Conservation (phyloP, 2,113 vertebrate genomes). For the Pagrus major region DNA sequence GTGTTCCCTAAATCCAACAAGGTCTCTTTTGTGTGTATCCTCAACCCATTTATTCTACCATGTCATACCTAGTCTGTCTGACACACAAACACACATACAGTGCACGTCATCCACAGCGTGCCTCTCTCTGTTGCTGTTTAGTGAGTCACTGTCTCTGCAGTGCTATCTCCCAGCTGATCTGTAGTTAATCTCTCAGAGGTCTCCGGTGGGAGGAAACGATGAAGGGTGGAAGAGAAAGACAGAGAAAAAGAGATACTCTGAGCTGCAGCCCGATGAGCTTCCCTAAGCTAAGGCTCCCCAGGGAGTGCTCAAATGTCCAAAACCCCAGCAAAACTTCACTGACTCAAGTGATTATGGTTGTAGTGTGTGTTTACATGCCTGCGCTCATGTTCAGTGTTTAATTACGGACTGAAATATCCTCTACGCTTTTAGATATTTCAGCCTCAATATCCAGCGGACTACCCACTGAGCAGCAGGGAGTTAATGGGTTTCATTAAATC, state of each 20-base stretch:
- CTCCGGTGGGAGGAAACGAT: constrained; percentile 72
- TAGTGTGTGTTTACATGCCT: constrained; percentile 44
- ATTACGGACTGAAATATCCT: constrained; percentile 41
- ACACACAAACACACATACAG: constrained; percentile 18
- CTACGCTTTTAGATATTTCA: constrained; percentile 39
- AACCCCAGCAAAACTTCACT: constrained; percentile 52
- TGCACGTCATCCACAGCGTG: constrained; percentile 8
- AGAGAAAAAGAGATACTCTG: constrained; percentile 63
- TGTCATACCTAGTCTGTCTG: not conserved
- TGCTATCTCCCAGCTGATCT: constrained; percentile 68
- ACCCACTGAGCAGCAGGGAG: constrained; percentile 16
- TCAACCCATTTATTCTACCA: not conserved
- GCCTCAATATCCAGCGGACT: constrained; percentile 31
- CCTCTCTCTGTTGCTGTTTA: constrained; percentile 47
- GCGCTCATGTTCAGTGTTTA: constrained; percentile 51
- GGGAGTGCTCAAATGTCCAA: constrained; percentile 64
- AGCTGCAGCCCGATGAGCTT: constrained; percentile 64
- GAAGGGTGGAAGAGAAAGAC: constrained; percentile 51
- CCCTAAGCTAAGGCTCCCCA: constrained; percentile 51
- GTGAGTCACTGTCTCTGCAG: constrained; percentile 56
- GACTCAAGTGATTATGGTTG: constrained; percentile 64
- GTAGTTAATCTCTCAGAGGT: constrained; percentile 67
- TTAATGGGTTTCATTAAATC: constrained; percentile 47
- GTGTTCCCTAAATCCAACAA: not conserved
- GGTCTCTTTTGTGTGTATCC: not conserved